phyloP scores from a whole-genome alignment of 2,888 invertebrate species.

The Gandaritis pyraliata region DNA sequence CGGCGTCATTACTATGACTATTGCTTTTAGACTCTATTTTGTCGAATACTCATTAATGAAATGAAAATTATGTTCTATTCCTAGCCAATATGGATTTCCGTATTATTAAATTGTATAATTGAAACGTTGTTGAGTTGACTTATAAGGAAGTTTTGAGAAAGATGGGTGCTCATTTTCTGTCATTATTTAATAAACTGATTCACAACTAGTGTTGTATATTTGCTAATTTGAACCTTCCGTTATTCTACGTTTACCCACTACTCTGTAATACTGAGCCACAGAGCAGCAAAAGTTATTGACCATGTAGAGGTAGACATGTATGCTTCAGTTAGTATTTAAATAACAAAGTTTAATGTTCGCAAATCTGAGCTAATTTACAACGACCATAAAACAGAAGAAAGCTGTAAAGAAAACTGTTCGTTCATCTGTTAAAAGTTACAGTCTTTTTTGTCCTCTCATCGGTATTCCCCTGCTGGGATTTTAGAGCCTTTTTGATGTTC shows the following conservation, averaged over 20 bases:
- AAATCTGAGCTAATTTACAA: slow-evolving; percentile 32
- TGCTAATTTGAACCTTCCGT: background rate
- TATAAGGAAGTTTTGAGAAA: too few species aligned
- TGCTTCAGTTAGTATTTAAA: background rate
- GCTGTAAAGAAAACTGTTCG: slow-evolving; percentile 40
- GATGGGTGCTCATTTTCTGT: too few species aligned
- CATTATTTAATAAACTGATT: too few species aligned
- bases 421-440: slow-evolving; percentile 44
- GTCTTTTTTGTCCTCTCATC: slow-evolving; percentile 43
- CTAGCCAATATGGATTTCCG: too few species aligned
- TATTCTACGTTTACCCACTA: background rate
- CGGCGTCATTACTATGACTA: too few species aligned
- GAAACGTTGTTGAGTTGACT: too few species aligned
- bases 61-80: too few species aligned
- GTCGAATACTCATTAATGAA: too few species aligned
- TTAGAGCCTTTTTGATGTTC: slow-evolving; percentile 41
- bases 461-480: slow-evolving; percentile 37
- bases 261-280: background rate
- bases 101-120: too few species aligned
- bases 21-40: too few species aligned
- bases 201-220: background rate
- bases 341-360: slow-evolving; percentile 21
- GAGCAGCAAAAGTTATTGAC: background rate
- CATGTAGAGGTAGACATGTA: background rate
- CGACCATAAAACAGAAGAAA: slow-evolving; percentile 11